phyloP scores from a whole-genome alignment of 2,113 vertebrate genomes.

The Sterna hirundo region DNA sequence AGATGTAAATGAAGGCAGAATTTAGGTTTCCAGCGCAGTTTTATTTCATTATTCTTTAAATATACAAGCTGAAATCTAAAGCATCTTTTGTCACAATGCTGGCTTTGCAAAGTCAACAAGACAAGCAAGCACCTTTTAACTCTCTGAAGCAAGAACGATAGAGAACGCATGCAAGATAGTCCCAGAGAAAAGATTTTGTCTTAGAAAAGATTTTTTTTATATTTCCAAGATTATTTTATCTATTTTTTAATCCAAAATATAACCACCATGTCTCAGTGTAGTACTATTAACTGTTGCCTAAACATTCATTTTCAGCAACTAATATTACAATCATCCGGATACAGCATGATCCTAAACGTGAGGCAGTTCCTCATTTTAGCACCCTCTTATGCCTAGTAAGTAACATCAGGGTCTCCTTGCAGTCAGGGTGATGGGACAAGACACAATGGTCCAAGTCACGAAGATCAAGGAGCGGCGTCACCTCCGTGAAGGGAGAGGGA shows the following conservation, averaged over 20 bases:
- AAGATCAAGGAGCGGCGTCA: background rate
- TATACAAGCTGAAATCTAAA: background rate
- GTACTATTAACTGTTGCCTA: background rate
- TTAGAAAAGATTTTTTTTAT: background rate
- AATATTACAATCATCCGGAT: background rate
- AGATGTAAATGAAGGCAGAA: background rate
- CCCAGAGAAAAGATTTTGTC: background rate
- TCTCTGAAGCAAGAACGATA: background rate
- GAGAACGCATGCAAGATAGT: background rate
- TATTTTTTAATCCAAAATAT: background rate
- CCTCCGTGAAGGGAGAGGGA: background rate
- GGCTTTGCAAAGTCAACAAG: background rate
- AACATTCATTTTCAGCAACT: background rate
- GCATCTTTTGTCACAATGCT: background rate
- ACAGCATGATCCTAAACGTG: background rate
- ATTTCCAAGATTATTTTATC: background rate
- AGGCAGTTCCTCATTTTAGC: background rate
- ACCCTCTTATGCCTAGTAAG: background rate
- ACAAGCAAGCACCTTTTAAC: background rate
- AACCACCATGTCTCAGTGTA: background rate
- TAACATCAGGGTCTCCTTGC: background rate
- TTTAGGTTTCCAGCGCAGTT: background rate
- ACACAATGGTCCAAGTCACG: fast-evolving
- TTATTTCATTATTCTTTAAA: background rate
- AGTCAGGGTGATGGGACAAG: background rate